Base-by-base conservation (phyloP, 1,140 invertebrate species). In the Cheumatopsyche charites region DNA sequence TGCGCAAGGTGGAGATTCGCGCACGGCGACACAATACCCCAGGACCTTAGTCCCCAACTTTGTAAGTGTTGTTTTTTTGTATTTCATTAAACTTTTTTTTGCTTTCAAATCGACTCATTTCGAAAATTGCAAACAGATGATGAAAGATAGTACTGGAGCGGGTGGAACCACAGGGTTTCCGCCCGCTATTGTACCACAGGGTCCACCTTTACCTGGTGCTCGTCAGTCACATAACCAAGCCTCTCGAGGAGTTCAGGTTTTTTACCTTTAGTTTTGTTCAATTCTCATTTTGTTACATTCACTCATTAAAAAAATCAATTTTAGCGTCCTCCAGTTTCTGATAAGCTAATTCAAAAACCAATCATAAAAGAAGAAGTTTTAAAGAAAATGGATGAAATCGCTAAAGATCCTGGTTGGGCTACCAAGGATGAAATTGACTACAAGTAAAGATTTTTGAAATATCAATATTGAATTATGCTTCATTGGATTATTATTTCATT, bases 321-420 rank as follows among this genome's bases (percentile, higher is more conserved):
- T 41, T 78, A 82, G 70, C 80, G 82, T 71, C 79, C 80, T 26
- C 68, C 74, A 13, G 62, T 65, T 26, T 55, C 70, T 41, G 69
- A 76, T 67, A 76, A 78, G 55, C 84, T 81, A 80, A 86, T 80
- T 77, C 86, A 81, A 78, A 85, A 93, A 61, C 93, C 94, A 41
- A 97, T 98, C 58, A 94, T 98, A 55, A 92, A 93, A 71, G 94
- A 96, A 78, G 94, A 96, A 80, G 94, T 96, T 82, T 87, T 98
- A 67, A 93, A 91, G 77, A 90, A 92, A 70, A 92, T 97, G 87
- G 95, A 96, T 83, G 93, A 97, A 78, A 92, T 97, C 72, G 89
- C 92, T 36, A 88, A 92, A 77, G 94, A 95, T 79, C 90, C 92
- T 77, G 94, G 94, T 65, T 98, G 96, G 96, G 92, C 92, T 23